Conservation (phyloP, 2,888 invertebrate genomes). For the Hymenopus coronatus region DNA sequence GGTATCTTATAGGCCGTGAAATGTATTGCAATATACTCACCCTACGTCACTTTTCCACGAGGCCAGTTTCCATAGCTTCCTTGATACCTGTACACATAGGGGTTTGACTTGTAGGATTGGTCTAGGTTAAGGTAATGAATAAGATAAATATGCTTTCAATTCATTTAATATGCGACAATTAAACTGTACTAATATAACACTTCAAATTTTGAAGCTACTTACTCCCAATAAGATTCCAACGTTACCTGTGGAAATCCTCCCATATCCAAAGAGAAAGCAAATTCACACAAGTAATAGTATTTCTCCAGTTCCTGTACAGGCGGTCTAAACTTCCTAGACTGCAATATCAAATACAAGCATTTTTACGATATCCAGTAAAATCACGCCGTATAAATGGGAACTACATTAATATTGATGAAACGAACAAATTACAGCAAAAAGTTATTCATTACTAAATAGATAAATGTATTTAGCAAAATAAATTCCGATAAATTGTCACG, state of each 20-base stretch:
- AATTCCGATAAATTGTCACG: background rate
- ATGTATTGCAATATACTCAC: too few relatives aligned
- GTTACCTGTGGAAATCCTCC: background rate
- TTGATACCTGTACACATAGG: too few relatives aligned
- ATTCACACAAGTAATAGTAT: background rate
- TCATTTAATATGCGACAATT: background rate
- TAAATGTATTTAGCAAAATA: background rate
- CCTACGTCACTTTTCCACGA: too few relatives aligned
- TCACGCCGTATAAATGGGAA: background rate
- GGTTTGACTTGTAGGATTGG: too few relatives aligned
- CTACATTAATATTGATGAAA: background rate
- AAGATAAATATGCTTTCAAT: background rate
- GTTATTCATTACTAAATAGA: background rate
- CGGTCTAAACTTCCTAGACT: background rate
- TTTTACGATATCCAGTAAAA: background rate
- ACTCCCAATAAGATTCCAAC: background rate
- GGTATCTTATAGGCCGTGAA: too few relatives aligned
- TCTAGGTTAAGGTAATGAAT: too few relatives aligned
- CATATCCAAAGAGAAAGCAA: background rate
- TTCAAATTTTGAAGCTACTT: background rate
- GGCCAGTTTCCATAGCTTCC: too few relatives aligned
- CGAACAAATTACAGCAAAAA: background rate
- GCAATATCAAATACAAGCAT: background rate
- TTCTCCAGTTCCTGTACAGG: background rate
- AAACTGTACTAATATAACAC: background rate